A percentile compares a stretch with the other conserved stretches of the same genome.
Conservation (phyloP, 2,888 invertebrate genomes). For the Pachliopta kotzebuea region DNA sequence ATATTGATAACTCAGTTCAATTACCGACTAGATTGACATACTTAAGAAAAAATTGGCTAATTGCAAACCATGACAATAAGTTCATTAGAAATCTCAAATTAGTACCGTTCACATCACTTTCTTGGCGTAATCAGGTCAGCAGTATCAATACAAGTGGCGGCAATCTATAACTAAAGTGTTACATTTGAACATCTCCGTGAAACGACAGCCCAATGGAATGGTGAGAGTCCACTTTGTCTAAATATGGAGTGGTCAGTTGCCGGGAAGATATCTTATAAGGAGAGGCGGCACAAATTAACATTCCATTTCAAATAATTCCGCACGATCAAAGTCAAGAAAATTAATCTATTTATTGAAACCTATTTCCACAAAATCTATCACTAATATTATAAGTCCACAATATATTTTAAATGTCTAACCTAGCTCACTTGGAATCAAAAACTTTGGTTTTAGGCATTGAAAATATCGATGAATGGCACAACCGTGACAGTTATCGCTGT, state of each 20-base stretch:
- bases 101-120: conserved; percentile 7
- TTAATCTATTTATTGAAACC: conserved; percentile 1
- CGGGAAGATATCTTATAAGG: conserved; percentile 31
- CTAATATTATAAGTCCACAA: neutral
- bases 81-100: conserved; percentile 19
- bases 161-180: conserved; percentile 20
- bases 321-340: conserved; percentile 22
- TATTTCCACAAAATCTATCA: neutral
- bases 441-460: conserved; percentile 6
- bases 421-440: neutral
- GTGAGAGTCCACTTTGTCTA: conserved; percentile 33
- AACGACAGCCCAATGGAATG: conserved; percentile 10
- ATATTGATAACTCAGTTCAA: no score
- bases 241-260: conserved; percentile 29
- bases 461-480: conserved; percentile 11
- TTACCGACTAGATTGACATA: neutral
- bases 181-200: conserved; percentile 21
- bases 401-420: neutral
- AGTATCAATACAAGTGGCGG: conserved; percentile 21
- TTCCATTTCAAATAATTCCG: conserved; percentile 33
- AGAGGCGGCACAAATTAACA: conserved; percentile 29
- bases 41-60: neutral
- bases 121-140: conserved; percentile 18
- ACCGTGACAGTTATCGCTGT: conserved; percentile 5
- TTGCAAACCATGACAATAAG: conserved; percentile 12